A percentile compares a stretch with the other conserved stretches of the same genome.
These are phyloP conservation scores for Siphlonurus alternatus DNA, from an alignment of 2,888 invertebrate species.

Conservation along the genomic window DNA sequence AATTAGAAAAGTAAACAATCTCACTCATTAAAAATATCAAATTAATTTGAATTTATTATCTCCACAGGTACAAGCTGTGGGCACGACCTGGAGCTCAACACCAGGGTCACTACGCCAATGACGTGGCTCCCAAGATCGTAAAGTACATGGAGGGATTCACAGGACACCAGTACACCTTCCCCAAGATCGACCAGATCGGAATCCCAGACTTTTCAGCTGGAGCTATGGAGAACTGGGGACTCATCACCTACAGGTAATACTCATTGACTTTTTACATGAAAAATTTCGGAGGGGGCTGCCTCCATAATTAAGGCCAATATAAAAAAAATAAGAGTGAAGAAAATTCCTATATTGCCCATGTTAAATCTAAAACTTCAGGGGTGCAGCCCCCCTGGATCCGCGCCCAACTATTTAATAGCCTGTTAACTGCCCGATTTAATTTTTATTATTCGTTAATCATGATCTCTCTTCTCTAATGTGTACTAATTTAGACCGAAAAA, in stretches of 20 bases:
- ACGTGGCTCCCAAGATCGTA: conserved; percentile 24
- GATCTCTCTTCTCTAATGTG: too few relatives aligned
- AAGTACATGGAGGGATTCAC: conserved; percentile 25
- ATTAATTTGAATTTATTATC: background rate
- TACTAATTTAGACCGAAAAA: too few relatives aligned
- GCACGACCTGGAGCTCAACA: conserved; percentile 25
- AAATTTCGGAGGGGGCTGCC: too few relatives aligned
- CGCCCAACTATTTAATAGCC: too few relatives aligned
- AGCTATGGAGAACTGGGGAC: conserved; percentile 65
- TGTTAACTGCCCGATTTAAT: background rate
- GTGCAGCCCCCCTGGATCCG: too few relatives aligned
- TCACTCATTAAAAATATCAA: too few relatives aligned
- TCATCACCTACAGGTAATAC: conserved; percentile 39
- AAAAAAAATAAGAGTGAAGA: too few relatives aligned
- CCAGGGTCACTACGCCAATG: conserved; percentile 28
- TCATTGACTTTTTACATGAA: background rate
- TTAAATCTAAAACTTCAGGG: too few relatives aligned
- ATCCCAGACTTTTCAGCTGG: conserved; percentile 62
- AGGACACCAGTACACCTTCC: conserved; percentile 25
- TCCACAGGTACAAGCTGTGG: conserved; percentile 23
- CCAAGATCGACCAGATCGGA: conserved; percentile 53
- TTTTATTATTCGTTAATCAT: too few relatives aligned
- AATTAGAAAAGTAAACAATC: too few relatives aligned
- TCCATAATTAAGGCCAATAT: too few relatives aligned
- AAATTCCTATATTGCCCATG: too few relatives aligned